Base-by-base conservation (phyloP, 64 coral and sea anemone genomes). In the Cladopsammia gracilis region DNA sequence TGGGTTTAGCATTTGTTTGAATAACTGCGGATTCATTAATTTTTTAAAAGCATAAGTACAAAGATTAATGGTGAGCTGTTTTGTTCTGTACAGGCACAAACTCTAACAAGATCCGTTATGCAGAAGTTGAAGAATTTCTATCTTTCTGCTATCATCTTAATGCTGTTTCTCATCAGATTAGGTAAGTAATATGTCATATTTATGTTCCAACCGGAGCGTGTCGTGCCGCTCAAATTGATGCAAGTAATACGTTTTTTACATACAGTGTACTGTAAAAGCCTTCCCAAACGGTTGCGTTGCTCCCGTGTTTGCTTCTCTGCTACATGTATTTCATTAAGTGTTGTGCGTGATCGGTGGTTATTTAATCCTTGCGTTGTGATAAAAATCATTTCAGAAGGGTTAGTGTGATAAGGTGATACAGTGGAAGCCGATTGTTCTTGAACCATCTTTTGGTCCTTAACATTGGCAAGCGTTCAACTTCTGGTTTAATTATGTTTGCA, bases 381-480 rank as follows among this genome's bases (percentile, higher is more conserved):
- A 84, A 84, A 83, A 62, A 25, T 84, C 42, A 47, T 48, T 62
- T 67, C 62, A 67, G 19, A 48, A 24, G 62, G 58, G 80, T 67
- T 84, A 24, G 45, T 84, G n/a, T 48, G 44, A 84, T 51, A 84
- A 67, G 62, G 80, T 67, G 62, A 84, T 84, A 84, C 62, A 11
- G 0, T 66, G 18, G 44, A 84, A 84, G 80, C 80, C 80, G 80
- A 68, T 84, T 84, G 42, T 48, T 84, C 46, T 84, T 22, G 45
- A 84, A 84, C 18, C 46, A 49, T 84, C 15, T 49, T 68, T 67
- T 50, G 20, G 78, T 64, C 34, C 78, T 82, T 62, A 15, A 46
- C 24, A 61, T 62, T 64, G 80, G 80, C 80, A 66, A 20, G 42
- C 9, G 62, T 84, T 84, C 80, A 84, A 50, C 11, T 84, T 25